phyloP scores from a whole-genome alignment of 2,888 invertebrate species.

The Zeuzera pyrina region DNA sequence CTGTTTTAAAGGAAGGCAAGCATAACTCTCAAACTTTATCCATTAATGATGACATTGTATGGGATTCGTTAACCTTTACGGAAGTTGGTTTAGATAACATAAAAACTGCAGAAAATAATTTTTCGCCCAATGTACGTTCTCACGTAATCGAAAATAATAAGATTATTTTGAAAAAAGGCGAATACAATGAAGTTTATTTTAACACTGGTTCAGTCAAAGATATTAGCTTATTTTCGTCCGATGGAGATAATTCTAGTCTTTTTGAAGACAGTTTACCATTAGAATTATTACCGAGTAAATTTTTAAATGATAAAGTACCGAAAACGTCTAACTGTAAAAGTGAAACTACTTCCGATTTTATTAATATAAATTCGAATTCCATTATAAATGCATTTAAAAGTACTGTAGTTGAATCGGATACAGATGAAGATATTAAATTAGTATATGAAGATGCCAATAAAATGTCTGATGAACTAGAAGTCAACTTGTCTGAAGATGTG shows the following conservation, averaged over 20 bases:
- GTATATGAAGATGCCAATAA: slow-evolving; percentile 41
- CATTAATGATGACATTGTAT: slow-evolving; percentile 36
- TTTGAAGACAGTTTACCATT: slow-evolving; percentile 74
- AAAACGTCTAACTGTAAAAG: slow-evolving; percentile 16
- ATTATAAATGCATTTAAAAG: slow-evolving; percentile 45
- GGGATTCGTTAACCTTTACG: slow-evolving; percentile 55
- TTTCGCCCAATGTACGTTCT: slow-evolving; percentile 53
- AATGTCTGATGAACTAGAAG: slow-evolving; percentile 19
- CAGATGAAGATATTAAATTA: slow-evolving; percentile 52
- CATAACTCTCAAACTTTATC: too few species aligned
- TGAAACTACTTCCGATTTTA: slow-evolving; percentile 10
- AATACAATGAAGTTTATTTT: slow-evolving; percentile 12
- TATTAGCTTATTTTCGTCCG: slow-evolving; percentile 56
- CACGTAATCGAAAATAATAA: slow-evolving; percentile 32
- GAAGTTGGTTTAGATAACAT: slow-evolving; percentile 39
- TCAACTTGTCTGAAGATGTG: slow-evolving; percentile 24
- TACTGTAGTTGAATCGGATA: slow-evolving; percentile 32
- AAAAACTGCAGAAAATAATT: slow-evolving; percentile 29
- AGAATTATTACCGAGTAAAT: slow-evolving; percentile 61
- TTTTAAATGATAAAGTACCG: slow-evolving; percentile 43
- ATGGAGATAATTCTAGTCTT: slow-evolving; percentile 65
- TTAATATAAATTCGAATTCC: slow-evolving; percentile 34
- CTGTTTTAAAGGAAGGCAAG: too few species aligned
- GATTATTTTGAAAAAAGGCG: slow-evolving; percentile 7
- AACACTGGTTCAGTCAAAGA: slow-evolving; percentile 37